Conservation (phyloP, 2,797 vertebrate genomes). For the Vireo griseus region DNA sequence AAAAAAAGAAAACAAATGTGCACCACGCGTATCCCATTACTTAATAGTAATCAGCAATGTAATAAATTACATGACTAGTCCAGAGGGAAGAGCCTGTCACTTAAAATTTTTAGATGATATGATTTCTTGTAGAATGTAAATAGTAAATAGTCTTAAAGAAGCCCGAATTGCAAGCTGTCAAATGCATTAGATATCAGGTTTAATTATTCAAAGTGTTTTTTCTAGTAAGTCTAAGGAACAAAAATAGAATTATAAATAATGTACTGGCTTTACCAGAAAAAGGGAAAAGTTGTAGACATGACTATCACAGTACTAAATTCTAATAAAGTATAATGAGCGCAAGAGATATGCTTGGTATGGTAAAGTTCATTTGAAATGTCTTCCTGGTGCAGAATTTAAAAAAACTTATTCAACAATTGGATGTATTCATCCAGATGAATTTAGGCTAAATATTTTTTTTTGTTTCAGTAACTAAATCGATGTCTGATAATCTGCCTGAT, state of each 20-base stretch:
- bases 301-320: neutral
- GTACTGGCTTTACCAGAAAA: neutral
- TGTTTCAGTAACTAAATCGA: neutral
- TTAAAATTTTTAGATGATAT: neutral
- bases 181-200: neutral
- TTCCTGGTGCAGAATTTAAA: neutral
- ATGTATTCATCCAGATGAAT: neutral
- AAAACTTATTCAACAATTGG: neutral
- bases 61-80: neutral
- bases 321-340: neutral
- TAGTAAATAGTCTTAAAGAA: neutral
- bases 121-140: neutral
- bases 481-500: neutral
- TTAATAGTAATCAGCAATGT: neutral
- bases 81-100: neutral
- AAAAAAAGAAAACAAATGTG: neutral
- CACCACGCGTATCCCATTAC: neutral
- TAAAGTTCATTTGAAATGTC: neutral
- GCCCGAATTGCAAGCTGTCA: neutral
- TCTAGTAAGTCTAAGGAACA: neutral
- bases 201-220: neutral
- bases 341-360: neutral
- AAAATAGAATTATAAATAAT: neutral
- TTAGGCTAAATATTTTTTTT: neutral
- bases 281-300: neutral